Evolutionary conservation across 1,140 invertebrate species (phyloP).

Genomic region (Centruroides vittatus): DNA sequence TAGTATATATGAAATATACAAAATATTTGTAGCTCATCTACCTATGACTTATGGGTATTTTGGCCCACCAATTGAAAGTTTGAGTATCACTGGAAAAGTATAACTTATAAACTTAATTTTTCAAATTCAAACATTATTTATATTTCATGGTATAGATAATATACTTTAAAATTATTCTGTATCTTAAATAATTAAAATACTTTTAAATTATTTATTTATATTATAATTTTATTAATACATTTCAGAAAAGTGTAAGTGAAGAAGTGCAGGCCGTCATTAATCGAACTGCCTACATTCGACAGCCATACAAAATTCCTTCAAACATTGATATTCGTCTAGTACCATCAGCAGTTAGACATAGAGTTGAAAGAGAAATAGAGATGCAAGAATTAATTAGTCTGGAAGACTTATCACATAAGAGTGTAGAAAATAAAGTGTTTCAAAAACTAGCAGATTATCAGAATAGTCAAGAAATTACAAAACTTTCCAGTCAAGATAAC

Average conservation of each 20-base stretch:
- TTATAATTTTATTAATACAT: constrained; percentile 19
- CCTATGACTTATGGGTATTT: too few relatives aligned
- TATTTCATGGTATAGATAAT: too few relatives aligned
- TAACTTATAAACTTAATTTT: too few relatives aligned
- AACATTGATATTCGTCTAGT: constrained; percentile 30
- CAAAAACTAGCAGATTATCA: constrained; percentile 4
- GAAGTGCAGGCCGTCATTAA: constrained; percentile 48
- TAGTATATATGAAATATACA: too few relatives aligned
- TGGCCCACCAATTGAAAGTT: too few relatives aligned
- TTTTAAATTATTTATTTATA: background rate
- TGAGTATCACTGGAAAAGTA: too few relatives aligned
- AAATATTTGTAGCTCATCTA: too few relatives aligned
- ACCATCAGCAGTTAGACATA: constrained; percentile 8
- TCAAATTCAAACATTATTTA: too few relatives aligned
- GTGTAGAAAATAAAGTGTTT: constrained; percentile 7
- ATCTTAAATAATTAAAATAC: too few relatives aligned
- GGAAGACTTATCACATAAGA: background rate
- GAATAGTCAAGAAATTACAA: background rate
- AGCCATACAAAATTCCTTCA: constrained; percentile 46
- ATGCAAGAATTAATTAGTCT: constrained; percentile 2
- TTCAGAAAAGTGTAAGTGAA: constrained; percentile 47
- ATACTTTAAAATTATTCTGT: background rate
- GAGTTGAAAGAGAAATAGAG: background rate
- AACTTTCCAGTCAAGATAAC: background rate
- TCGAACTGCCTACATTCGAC: constrained; percentile 51